Percentiles rank a stretch among this genome's conserved stretches.
Evolutionary conservation across 2,888 invertebrate species (phyloP).

Genomic region (Rotaria magnacalcarata): DNA sequence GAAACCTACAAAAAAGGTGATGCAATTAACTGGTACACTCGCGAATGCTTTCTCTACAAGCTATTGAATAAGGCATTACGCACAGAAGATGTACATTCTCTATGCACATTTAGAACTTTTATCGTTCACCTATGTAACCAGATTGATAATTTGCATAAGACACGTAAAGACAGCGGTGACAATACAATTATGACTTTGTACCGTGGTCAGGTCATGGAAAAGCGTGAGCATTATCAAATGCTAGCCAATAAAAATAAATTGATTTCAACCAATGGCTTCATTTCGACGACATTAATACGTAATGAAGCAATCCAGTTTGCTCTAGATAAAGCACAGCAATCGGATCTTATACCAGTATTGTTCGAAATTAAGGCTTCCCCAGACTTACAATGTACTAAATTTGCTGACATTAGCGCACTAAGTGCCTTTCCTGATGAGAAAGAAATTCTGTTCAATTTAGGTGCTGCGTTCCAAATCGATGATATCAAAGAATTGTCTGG

Average conservation of each 20-base stretch:
- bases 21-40: not conserved
- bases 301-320: not conserved
- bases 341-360: not conserved
- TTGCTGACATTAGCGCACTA: not conserved
- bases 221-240: not conserved
- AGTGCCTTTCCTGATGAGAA: not conserved
- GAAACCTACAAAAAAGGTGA: not conserved
- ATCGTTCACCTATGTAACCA: not conserved
- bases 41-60: not conserved
- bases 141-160: not conserved
- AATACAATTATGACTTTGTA: not conserved
- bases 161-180: not conserved
- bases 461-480: not conserved
- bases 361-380: not conserved
- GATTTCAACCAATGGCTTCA: not conserved
- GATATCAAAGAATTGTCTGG: not conserved
- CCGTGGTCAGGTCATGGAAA: not conserved
- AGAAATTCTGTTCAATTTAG: not conserved
- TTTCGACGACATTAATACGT: not conserved
- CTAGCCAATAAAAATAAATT: not conserved
- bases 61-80: not conserved
- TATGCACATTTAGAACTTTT: not conserved
- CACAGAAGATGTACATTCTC: not conserved
- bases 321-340: not conserved
- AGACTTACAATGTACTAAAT: not conserved